Conservation (phyloP, 2,888 invertebrate species). For the Caradrina kadenii region DNA sequence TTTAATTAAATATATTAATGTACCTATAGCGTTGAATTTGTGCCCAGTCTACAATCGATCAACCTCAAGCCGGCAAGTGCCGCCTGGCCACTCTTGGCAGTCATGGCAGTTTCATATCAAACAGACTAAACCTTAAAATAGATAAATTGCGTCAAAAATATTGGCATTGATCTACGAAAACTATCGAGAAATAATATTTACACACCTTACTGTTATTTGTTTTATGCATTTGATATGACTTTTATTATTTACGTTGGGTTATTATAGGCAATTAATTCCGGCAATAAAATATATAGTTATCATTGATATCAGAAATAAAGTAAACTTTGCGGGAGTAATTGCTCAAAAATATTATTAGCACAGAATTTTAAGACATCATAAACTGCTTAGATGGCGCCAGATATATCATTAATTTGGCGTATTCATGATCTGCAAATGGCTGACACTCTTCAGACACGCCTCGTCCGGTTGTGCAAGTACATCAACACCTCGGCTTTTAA, state of each 20-base stretch:
- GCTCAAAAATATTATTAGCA: constrained; percentile 45
- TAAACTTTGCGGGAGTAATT: constrained; percentile 47
- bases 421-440: constrained; percentile 23
- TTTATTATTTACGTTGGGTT: constrained; percentile 48
- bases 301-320: constrained; percentile 64
- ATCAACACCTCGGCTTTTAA: constrained; percentile 32
- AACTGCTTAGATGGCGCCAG: constrained; percentile 62
- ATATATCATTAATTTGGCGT: constrained; percentile 46
- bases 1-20: too few species aligned
- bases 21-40: not conserved
- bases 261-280: constrained; percentile 51
- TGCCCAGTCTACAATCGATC: not conserved
- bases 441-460: constrained; percentile 15
- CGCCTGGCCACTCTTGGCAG: constrained; percentile 1
- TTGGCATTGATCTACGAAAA: constrained; percentile 54
- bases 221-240: constrained; percentile 28
- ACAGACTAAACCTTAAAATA: constrained; percentile 30
- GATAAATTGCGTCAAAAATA: constrained; percentile 36
- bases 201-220: constrained; percentile 42
- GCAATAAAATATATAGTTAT: constrained; percentile 57
- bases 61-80: constrained; percentile 1
- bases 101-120: constrained; percentile 14
- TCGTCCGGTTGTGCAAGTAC: constrained; percentile 10
- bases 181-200: constrained; percentile 44
- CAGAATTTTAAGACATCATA: constrained; percentile 46